These are phyloP conservation scores for Simalia tracyae DNA, from an alignment of 2,797 vertebrate genomes.

Conservation along the genomic window DNA sequence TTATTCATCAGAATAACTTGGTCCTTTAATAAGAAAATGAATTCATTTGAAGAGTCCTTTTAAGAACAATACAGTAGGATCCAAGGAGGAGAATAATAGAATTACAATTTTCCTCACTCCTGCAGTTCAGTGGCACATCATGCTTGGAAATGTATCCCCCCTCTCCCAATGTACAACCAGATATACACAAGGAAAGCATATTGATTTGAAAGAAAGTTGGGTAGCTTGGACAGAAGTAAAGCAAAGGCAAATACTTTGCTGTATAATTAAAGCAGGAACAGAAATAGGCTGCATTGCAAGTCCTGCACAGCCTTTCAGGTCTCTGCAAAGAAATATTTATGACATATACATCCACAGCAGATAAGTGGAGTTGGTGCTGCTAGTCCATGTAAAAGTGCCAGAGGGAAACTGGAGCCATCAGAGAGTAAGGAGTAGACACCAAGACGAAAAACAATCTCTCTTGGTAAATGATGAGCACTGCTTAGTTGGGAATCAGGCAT, in stretches of 20 bases:
- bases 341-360: slow-evolving; percentile 30
- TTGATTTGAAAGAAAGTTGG: slow-evolving; percentile 40
- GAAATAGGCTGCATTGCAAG: neutral
- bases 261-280: slow-evolving; percentile 43
- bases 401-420: slow-evolving; percentile 58
- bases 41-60: neutral
- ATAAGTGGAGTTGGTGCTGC: slow-evolving; percentile 45
- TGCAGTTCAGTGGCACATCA: neutral
- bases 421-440: slow-evolving; percentile 47
- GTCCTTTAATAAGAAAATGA: neutral
- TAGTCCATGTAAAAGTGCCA: slow-evolving; percentile 42
- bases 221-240: slow-evolving; percentile 41
- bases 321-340: slow-evolving; percentile 28
- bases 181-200: slow-evolving; percentile 44
- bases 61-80: neutral
- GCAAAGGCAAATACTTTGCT: slow-evolving; percentile 45
- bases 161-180: slow-evolving; percentile 28
- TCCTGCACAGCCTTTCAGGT: slow-evolving; percentile 25
- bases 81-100: rapidly evolving
- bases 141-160: rapidly evolving
- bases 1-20: neutral
- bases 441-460: slow-evolving; percentile 36
- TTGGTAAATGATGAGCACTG: slow-evolving; percentile 48
- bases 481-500: slow-evolving; percentile 49
- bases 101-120: slow-evolving; percentile 36